Base-by-base conservation (phyloP, 1,140 invertebrate genomes). In the Anoplolepis gracilipes region DNA sequence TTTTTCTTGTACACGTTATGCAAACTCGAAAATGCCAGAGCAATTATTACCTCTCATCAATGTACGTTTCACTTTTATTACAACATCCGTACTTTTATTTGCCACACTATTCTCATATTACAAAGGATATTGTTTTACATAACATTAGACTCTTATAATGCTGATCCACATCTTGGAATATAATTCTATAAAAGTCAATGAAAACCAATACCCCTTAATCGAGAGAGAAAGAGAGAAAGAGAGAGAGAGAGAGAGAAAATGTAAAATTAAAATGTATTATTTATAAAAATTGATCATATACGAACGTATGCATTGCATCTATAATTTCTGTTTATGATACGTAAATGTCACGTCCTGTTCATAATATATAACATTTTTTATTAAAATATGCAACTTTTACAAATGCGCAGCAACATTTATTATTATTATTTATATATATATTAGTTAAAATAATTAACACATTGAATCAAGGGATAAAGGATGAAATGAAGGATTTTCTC, bases 21-120 rank as follows among this genome's bases (percentile, higher is more conserved):
- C 8, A 28, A 55, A 69, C 30, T 36, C 10, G 3, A 39, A 28
- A 7, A 55, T 25, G n/a, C 8, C 22, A 30, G 13, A 16, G 46
- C 8, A 77, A 5, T 49, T 42, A 69, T 69, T 36, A 8, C 16
- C 16, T 28, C 8, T 11, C 5, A 36, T 39, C 33, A 39, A 22
- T 16, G 11, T 22, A 30, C 10, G 28, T 49, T 55, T 69, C 30
- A 69, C 16, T 69, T 79, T 69, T 69, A 30, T n/a, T 79, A 28
- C 61, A 65, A 78, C 33, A 69, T 69, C n/a, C 30, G 10, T 53
- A 28, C 1, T 36, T 67, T 79, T 67, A 67, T 67, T 79, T 69
- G 30, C 30, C 16, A 79, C 30, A 79, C 1, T 25, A 10, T 36
- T 79, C 46, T 79, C 28, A 2, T 28, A 6, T 79, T 79, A 79